These are phyloP conservation scores for Umimayanthus chanpuru DNA, from an alignment of 92 coral and sea anemone species.

Conservation along the genomic window DNA sequence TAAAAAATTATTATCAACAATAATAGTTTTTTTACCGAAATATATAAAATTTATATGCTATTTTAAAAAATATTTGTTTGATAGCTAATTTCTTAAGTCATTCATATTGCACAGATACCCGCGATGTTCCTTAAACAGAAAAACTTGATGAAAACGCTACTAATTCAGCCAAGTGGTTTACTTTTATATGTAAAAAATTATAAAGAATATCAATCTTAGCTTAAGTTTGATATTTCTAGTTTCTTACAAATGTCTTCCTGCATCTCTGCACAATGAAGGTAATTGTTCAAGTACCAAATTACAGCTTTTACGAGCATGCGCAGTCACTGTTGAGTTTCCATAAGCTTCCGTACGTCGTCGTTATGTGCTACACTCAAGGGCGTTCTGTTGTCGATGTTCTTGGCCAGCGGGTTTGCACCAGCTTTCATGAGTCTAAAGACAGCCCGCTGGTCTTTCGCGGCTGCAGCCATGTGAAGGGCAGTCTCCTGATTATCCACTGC, in stretches of 20 bases:
- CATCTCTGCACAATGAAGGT: background rate
- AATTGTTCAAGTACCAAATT: background rate
- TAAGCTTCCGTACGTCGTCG: conserved; percentile 48
- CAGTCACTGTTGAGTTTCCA: conserved; percentile 1
- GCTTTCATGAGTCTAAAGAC: conserved; percentile 63
- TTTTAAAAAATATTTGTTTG: no score
- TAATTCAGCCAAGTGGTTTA: no score
- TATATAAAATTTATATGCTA: no score
- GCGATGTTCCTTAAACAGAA: no score
- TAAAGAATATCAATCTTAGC: no score
- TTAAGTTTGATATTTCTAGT: background rate
- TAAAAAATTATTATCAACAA: no score
- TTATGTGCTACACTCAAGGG: conserved; percentile 61
- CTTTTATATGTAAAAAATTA: no score
- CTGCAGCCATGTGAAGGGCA: conserved; percentile 73
- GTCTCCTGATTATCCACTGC: conserved; percentile 70
- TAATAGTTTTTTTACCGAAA: no score
- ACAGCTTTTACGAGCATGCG: background rate
- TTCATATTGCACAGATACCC: no score
- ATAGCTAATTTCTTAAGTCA: no score
- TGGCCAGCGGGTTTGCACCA: conserved; percentile 77
- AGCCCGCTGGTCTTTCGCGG: conserved; percentile 59
- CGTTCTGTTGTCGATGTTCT: conserved; percentile 63
- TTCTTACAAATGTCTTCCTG: background rate
- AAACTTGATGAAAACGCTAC: no score